Evolutionary conservation across 2,797 vertebrate genomes (phyloP).

Genomic region (Xenopus petersii): DNA sequence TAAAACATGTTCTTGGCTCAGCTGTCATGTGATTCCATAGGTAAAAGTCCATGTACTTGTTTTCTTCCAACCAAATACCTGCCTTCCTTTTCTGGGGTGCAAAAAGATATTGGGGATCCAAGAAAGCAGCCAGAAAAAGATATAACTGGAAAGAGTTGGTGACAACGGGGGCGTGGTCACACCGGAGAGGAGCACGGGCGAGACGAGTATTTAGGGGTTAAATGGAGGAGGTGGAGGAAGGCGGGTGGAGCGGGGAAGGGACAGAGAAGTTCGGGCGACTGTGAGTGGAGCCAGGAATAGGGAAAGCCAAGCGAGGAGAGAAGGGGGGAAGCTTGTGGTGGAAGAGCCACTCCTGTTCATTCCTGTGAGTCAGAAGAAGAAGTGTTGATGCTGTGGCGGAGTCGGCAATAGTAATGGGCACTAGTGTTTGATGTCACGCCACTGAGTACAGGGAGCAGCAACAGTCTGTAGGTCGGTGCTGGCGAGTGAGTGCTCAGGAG

Average conservation of each 20-base stretch:
- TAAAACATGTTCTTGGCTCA: too few relatives aligned
- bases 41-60: too few relatives aligned
- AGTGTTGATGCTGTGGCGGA: background rate
- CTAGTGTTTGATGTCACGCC: background rate
- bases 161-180: background rate
- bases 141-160: conserved; percentile 25
- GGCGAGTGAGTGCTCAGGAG: background rate
- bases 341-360: background rate
- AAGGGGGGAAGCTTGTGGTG: conserved; percentile 43
- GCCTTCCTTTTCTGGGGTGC: too few relatives aligned
- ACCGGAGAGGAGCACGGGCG: background rate
- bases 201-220: conserved; percentile 20
- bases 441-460: background rate
- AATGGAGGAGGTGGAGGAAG: conserved; percentile 35
- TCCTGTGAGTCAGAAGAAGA: background rate
- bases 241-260: conserved; percentile 44
- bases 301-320: conserved; percentile 34
- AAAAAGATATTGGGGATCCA: too few relatives aligned
- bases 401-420: background rate
- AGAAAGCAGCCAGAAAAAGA: background rate
- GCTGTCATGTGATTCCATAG: too few relatives aligned
- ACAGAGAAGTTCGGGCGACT: conserved; percentile 3
- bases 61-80: too few relatives aligned
- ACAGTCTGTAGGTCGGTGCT: background rate
- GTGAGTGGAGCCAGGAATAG: conserved; percentile 11